A percentile compares a stretch with the other conserved stretches of the same genome.
phyloP scores from a whole-genome alignment of 2,113 vertebrate genomes.

The Gobio gobio region DNA sequence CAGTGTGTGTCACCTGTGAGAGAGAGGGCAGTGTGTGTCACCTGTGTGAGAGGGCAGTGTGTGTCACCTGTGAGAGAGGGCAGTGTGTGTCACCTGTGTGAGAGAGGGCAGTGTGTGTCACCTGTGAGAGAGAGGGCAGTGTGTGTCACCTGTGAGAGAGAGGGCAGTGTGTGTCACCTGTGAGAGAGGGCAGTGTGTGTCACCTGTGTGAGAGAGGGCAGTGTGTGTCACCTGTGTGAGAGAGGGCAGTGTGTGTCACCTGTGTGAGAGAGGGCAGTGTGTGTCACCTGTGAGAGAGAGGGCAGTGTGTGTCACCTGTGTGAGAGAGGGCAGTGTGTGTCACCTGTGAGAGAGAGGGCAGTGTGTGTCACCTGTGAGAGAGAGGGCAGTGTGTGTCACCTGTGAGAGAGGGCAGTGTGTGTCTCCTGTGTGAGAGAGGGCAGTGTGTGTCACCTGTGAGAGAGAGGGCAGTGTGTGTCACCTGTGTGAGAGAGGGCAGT shows the following conservation, averaged over 20 bases:
- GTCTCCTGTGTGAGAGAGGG: too few species aligned
- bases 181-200: slow-evolving; percentile 76
- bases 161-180: slow-evolving; percentile 65
- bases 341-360: slow-evolving; percentile 81
- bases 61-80: slow-evolving; percentile 75
- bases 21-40: slow-evolving; percentile 76
- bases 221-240: slow-evolving; percentile 75
- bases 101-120: too few species aligned
- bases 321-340: too few species aligned
- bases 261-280: too few species aligned
- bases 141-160: too few species aligned
- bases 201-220: too few species aligned
- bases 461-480: slow-evolving; percentile 76
- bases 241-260: slow-evolving; percentile 75
- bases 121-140: slow-evolving; percentile 82
- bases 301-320: too few species aligned
- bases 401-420: slow-evolving; percentile 78
- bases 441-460: slow-evolving; percentile 73
- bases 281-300: slow-evolving; percentile 79
- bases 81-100: too few species aligned
- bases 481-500: too few species aligned
- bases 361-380: too few species aligned
- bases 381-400: slow-evolving; percentile 51
- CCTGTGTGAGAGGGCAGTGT: too few species aligned
- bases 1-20: slow-evolving; percentile 73